Percentiles rank a stretch among this genome's conserved stretches.
Evolutionary conservation across 2,113 vertebrate genomes (phyloP).

Genomic region (Calypte anna): DNA sequence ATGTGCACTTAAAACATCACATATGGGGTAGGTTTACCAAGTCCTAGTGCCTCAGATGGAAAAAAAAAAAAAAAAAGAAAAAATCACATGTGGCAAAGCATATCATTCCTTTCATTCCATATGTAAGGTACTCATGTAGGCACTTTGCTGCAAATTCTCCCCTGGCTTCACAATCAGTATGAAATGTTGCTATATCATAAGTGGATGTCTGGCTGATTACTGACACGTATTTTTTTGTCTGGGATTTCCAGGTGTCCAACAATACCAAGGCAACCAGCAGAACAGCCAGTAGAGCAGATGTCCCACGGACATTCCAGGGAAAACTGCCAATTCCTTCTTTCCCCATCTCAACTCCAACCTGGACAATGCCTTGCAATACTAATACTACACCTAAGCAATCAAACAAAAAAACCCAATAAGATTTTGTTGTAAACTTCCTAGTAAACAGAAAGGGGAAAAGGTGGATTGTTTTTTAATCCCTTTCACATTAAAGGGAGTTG

Average conservation of each 20-base stretch:
- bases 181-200: background rate
- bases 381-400: background rate
- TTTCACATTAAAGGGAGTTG: background rate
- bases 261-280: background rate
- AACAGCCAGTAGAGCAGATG: background rate
- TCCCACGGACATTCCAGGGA: background rate
- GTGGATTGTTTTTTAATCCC: background rate
- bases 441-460: background rate
- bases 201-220: background rate
- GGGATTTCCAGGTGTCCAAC: background rate
- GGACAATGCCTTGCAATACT: background rate
- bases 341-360: background rate
- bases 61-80: background rate
- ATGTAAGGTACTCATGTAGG: accelerated
- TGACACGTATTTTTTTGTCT: background rate
- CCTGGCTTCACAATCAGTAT: background rate
- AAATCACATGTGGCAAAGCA: accelerated
- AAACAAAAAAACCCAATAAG: background rate
- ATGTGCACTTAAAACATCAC: background rate
- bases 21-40: background rate
- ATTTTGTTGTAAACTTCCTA: background rate
- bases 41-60: background rate
- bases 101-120: accelerated
- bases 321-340: background rate
- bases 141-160: background rate